Evolutionary conservation across 1,140 invertebrate species (phyloP).

Genomic region (Caenorhabditis brenneri): DNA sequence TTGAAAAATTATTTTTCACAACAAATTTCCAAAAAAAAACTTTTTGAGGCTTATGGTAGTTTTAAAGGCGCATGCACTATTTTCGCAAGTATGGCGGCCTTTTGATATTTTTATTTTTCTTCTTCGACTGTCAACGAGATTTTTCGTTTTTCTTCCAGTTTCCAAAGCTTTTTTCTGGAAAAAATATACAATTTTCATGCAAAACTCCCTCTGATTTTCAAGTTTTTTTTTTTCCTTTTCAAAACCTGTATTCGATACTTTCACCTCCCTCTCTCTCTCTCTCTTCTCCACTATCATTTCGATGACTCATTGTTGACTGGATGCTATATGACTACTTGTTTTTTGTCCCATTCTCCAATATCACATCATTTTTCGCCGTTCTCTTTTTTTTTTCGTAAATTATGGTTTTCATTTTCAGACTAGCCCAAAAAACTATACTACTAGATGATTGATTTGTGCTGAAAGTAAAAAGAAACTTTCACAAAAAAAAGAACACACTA

Average conservation of each 20-base stretch:
- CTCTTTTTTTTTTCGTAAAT: not conserved
- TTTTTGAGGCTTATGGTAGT: too few relatives aligned
- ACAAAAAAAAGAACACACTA: not conserved
- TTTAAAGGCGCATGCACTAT: too few relatives aligned
- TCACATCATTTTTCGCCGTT: not conserved
- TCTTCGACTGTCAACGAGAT: not conserved
- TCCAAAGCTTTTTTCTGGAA: too few relatives aligned
- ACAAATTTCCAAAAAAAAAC: too few relatives aligned
- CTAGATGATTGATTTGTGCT: constrained; percentile 7
- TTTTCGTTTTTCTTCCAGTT: not conserved
- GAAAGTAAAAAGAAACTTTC: too few relatives aligned
- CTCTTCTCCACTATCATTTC: not conserved
- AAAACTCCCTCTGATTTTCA: not conserved
- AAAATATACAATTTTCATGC: too few relatives aligned
- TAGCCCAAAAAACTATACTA: not conserved
- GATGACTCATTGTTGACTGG: constrained; percentile 14
- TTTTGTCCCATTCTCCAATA: not conserved
- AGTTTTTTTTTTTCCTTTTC: not conserved
- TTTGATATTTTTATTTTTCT: not conserved
- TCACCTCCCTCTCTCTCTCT: not conserved
- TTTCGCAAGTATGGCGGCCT: too few relatives aligned
- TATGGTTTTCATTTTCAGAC: constrained; percentile 34
- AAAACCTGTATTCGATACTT: not conserved
- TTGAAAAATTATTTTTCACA: too few relatives aligned
- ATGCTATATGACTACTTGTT: not conserved